Conservation (phyloP, 1,140 invertebrate species). For the Rhyacophila brunnea region DNA sequence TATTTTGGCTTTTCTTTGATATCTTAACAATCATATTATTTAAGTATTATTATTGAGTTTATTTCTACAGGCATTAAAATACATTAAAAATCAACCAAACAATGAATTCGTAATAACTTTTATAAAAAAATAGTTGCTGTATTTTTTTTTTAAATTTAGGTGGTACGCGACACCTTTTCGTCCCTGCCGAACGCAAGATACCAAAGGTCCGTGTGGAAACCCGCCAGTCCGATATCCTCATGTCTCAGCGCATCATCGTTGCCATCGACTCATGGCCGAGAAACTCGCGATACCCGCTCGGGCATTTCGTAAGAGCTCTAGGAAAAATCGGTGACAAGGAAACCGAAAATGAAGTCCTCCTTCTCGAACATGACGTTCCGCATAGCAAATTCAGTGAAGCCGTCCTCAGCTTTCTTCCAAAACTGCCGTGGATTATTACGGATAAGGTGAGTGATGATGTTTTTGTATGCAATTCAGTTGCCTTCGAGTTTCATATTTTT, state of each 20-base stretch:
- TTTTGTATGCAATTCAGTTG: background rate
- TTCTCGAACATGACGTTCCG: slow-evolving; percentile 96
- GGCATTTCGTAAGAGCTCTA: slow-evolving; percentile 86
- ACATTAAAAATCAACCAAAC: too few relatives aligned
- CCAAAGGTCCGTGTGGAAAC: slow-evolving; percentile 92
- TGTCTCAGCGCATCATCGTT: slow-evolving; percentile 85
- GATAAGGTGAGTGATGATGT: slow-evolving; percentile 60
- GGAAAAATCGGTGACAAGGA: slow-evolving; percentile 77
- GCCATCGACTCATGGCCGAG: slow-evolving; percentile 91
- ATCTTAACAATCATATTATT: too few relatives aligned
- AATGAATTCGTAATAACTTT: too few relatives aligned
- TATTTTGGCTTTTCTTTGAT: too few relatives aligned
- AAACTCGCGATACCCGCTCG: slow-evolving; percentile 72
- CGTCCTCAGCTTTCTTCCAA: slow-evolving; percentile 89
- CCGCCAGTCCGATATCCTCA: slow-evolving; percentile 77
- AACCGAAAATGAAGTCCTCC: slow-evolving; percentile 93
- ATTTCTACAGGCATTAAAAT: too few relatives aligned
- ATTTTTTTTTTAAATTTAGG: too few relatives aligned
- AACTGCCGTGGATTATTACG: slow-evolving; percentile 86
- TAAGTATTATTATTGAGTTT: too few relatives aligned
- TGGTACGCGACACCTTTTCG: slow-evolving; percentile 76
- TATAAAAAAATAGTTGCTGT: too few relatives aligned
- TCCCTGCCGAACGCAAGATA: slow-evolving; percentile 86
- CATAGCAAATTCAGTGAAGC: slow-evolving; percentile 92
- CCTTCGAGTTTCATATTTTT: background rate